Conservation (phyloP, 2,888 invertebrate genomes). For the Hartigia nigra region DNA sequence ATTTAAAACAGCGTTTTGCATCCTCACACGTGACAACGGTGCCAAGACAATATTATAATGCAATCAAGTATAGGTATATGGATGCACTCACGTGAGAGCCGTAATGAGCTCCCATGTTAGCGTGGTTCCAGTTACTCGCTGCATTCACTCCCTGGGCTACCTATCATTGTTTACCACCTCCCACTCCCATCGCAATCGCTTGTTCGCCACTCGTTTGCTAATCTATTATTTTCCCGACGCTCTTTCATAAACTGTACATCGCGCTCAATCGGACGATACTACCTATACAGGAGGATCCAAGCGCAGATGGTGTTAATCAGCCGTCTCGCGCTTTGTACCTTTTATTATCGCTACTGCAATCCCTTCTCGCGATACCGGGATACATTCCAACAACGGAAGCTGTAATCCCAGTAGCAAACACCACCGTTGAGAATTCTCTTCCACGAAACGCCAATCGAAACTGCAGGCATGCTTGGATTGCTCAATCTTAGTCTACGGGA, state of each 20-base stretch:
- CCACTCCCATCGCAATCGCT: slow-evolving; percentile 13
- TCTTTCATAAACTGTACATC: slow-evolving; percentile 59
- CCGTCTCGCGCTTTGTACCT: neutral
- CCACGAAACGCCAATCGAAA: neutral
- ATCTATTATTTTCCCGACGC: slow-evolving; percentile 59
- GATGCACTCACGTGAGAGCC: slow-evolving; percentile 55
- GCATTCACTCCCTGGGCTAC: slow-evolving; percentile 41
- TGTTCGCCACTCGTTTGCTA: slow-evolving; percentile 33
- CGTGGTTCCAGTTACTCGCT: slow-evolving; percentile 46
- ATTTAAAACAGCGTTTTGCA: slow-evolving; percentile 29
- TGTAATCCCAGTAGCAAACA: neutral
- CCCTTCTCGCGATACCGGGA: neutral
- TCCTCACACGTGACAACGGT: slow-evolving; percentile 27
- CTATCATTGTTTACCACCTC: slow-evolving; percentile 56
- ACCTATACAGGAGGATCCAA: neutral
- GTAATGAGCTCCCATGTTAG: slow-evolving; percentile 62
- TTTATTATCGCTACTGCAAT: neutral
- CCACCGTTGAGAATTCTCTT: neutral
- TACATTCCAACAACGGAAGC: neutral
- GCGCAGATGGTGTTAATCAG: slow-evolving; percentile 56
- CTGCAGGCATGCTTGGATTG: neutral
- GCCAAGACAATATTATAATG: slow-evolving; percentile 55
- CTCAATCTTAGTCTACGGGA: neutral
- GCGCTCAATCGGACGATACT: slow-evolving; percentile 42
- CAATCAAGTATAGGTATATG: slow-evolving; percentile 55